Conservation (phyloP, 2,888 invertebrate species). For the Hypena proboscidalis region DNA sequence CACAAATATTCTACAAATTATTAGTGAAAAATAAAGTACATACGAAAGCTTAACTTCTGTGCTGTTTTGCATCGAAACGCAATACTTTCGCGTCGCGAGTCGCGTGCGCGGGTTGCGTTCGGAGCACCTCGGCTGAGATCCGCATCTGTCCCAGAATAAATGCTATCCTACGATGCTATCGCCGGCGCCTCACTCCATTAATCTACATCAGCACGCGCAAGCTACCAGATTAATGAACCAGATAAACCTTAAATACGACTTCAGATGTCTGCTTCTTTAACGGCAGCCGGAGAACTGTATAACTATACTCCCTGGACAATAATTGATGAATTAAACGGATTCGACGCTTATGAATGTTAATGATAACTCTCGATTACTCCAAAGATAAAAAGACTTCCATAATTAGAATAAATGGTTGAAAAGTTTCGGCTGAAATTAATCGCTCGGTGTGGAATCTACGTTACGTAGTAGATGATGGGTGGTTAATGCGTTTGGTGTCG, state of each 20-base stretch:
- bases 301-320: conserved; percentile 61
- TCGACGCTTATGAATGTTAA: conserved; percentile 73
- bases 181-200: conserved; percentile 75
- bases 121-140: conserved; percentile 57
- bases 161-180: conserved; percentile 75
- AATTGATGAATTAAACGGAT: conserved; percentile 78
- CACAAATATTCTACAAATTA: no score
- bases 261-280: conserved; percentile 71
- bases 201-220: conserved; percentile 83
- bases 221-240: conserved; percentile 80
- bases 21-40: no score
- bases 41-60: conserved; percentile 21
- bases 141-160: conserved; percentile 73
- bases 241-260: conserved; percentile 82
- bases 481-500: conserved; percentile 52
- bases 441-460: conserved; percentile 53
- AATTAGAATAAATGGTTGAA: conserved; percentile 77
- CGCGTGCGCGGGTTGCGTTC: conserved; percentile 67
- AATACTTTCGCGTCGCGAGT: conserved; percentile 46
- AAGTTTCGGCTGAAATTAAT: conserved; percentile 64
- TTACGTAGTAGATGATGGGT: conserved; percentile 56
- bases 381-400: conserved; percentile 62
- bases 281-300: conserved; percentile 58
- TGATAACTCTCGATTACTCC: conserved; percentile 65
- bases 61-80: conserved; percentile 38